These are phyloP conservation scores for Quiscalus mexicanus DNA, from an alignment of 2,113 vertebrate species.

Conservation along the genomic window DNA sequence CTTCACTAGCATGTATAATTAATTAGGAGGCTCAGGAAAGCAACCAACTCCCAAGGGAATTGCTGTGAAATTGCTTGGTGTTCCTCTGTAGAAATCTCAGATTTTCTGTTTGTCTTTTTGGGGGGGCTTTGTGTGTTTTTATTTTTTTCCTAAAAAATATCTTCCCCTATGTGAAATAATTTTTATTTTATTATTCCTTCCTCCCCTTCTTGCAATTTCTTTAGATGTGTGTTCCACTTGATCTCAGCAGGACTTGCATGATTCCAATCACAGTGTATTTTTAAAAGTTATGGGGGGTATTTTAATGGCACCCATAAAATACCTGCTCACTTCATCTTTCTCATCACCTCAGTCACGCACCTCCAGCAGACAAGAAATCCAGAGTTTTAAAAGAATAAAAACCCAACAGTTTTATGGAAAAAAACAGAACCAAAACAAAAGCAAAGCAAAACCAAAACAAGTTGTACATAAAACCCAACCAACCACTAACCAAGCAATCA, in stretches of 20 bases:
- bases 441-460: not conserved
- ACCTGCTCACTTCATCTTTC: not conserved
- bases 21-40: slow-evolving; percentile 48
- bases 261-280: not conserved
- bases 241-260: not conserved
- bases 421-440: not conserved
- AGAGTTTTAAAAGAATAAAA: not conserved
- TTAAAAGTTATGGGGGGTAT: not conserved
- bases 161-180: not conserved
- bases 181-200: not conserved
- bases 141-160: not conserved
- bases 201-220: not conserved
- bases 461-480: not conserved
- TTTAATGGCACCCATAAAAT: not conserved
- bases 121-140: not conserved
- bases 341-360: not conserved
- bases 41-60: slow-evolving; percentile 12
- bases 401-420: not conserved
- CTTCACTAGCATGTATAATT: slow-evolving; percentile 54
- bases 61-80: slow-evolving; percentile 23
- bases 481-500: not conserved
- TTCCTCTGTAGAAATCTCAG: not conserved
- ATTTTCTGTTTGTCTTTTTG: not conserved
- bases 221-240: not conserved
- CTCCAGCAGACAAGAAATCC: not conserved